Conservation (phyloP, 2,113 vertebrate genomes). For the Pungitius pungitius region DNA sequence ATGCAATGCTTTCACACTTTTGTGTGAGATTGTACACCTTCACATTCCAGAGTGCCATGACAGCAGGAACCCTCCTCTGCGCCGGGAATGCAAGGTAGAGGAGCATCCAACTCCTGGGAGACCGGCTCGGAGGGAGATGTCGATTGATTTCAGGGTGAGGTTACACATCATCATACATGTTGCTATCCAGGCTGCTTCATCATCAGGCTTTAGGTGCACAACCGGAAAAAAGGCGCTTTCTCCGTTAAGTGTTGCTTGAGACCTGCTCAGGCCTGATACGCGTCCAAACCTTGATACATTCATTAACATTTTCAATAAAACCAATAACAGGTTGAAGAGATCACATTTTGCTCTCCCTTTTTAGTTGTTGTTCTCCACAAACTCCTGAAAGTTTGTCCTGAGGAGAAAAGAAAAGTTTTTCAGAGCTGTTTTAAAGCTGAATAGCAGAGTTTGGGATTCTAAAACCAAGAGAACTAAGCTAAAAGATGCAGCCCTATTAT, state of each 20-base stretch:
- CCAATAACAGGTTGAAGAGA: not conserved
- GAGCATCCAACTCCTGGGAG: slow-evolving; percentile 24
- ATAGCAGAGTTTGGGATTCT: not conserved
- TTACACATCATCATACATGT: slow-evolving; percentile 21
- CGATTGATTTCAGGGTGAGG: slow-evolving; percentile 43
- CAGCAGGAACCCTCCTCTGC: not conserved
- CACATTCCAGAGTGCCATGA: not conserved
- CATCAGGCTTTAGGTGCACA: not conserved
- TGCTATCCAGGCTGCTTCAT: slow-evolving; percentile 23
- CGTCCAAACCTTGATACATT: not conserved
- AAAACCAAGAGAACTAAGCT: not conserved
- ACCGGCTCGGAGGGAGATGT: slow-evolving; percentile 10
- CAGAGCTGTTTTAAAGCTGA: not conserved
- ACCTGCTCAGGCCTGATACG: not conserved
- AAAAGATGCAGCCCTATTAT: not conserved
- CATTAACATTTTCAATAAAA: no score
- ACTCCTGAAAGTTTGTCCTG: no score
- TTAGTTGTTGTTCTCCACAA: not conserved
- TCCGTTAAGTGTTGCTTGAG: not conserved
- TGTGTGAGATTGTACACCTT: not conserved
- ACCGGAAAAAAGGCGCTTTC: not conserved
- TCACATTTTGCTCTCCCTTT: not conserved
- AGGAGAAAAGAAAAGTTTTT: not conserved
- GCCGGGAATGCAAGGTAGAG: not conserved
- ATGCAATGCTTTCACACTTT: not conserved